A percentile compares a stretch with the other conserved stretches of the same genome.
Conservation (phyloP, 2,113 vertebrate genomes). For the rat (Rattus norvegicus) region DNA sequence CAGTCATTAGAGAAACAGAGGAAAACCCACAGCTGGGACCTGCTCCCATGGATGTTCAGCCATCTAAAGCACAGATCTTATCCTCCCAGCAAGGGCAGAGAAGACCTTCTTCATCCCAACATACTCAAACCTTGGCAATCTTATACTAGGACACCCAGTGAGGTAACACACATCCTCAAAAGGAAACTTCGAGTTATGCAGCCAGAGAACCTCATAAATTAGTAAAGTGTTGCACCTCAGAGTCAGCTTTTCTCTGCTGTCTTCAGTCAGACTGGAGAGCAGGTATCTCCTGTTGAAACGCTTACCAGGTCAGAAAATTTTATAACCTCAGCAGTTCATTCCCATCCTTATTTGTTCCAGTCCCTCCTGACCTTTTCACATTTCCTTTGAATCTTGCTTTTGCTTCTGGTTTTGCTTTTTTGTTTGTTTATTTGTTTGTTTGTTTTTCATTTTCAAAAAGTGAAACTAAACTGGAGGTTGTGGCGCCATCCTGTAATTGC, state of each 20-base stretch:
- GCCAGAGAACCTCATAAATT: not conserved
- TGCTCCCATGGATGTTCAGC: fast-evolving
- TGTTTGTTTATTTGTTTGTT: not conserved
- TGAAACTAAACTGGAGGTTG: not conserved
- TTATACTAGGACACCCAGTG: not conserved
- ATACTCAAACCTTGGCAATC: not conserved
- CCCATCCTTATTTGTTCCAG: constrained; percentile 16
- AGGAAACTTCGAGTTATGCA: not conserved
- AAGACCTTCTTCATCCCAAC: not conserved
- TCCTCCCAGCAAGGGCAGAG: not conserved
- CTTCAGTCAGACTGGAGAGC: not conserved
- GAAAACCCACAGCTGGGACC: not conserved
- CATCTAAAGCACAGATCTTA: not conserved
- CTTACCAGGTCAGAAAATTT: not conserved
- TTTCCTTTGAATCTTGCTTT: constrained; percentile 3
- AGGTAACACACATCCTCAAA: not conserved
- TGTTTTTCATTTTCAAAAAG: not conserved
- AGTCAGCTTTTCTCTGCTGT: not conserved
- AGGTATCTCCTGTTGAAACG: not conserved
- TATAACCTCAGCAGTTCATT: not conserved
- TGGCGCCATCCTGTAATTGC: not conserved
- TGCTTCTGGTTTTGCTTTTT: not conserved
- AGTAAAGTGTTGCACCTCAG: not conserved
- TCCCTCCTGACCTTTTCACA: constrained; percentile 1
- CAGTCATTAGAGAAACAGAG: not conserved